These are phyloP conservation scores for Sipunculus nudus DNA, from an alignment of 2,888 invertebrate genomes.

Conservation along the genomic window DNA sequence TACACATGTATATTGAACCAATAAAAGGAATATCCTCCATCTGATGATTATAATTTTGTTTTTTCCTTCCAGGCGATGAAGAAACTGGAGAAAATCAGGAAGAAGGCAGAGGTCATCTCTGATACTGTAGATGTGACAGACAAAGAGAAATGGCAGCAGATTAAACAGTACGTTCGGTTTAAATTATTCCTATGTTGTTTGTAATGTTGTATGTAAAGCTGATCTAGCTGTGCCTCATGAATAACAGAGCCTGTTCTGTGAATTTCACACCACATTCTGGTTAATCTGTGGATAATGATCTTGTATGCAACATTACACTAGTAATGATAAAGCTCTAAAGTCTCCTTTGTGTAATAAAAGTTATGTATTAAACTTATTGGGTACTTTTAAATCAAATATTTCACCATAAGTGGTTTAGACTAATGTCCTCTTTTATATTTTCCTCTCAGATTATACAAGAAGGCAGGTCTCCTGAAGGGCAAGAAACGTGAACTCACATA, in stretches of 20 bases:
- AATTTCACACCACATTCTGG: too few relatives aligned
- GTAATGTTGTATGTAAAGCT: neutral
- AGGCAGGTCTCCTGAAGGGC: slow-evolving; percentile 74
- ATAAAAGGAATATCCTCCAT: too few relatives aligned
- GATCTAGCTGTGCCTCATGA: neutral
- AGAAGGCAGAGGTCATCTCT: slow-evolving; percentile 92
- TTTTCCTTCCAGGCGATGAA: slow-evolving; percentile 68
- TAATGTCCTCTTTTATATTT: slow-evolving; percentile 1
- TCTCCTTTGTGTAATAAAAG: too few relatives aligned
- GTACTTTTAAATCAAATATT: too few relatives aligned
- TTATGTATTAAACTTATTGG: too few relatives aligned
- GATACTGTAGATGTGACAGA: slow-evolving; percentile 91
- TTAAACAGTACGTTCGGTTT: slow-evolving; percentile 80
- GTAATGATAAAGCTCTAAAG: too few relatives aligned
- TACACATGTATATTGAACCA: too few relatives aligned
- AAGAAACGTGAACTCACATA: slow-evolving; percentile 88
- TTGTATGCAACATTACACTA: too few relatives aligned
- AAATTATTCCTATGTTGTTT: slow-evolving; percentile 5
- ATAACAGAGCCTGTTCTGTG: too few relatives aligned
- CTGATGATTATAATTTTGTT: too few relatives aligned
- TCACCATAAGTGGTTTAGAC: too few relatives aligned
- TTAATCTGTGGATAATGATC: too few relatives aligned
- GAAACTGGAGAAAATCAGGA: slow-evolving; percentile 91
- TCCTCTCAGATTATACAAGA: slow-evolving; percentile 82
- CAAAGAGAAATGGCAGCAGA: slow-evolving; percentile 89